Evolutionary conservation across 2,888 invertebrate genomes (phyloP).

Genomic region (Monopis laevigella): DNA sequence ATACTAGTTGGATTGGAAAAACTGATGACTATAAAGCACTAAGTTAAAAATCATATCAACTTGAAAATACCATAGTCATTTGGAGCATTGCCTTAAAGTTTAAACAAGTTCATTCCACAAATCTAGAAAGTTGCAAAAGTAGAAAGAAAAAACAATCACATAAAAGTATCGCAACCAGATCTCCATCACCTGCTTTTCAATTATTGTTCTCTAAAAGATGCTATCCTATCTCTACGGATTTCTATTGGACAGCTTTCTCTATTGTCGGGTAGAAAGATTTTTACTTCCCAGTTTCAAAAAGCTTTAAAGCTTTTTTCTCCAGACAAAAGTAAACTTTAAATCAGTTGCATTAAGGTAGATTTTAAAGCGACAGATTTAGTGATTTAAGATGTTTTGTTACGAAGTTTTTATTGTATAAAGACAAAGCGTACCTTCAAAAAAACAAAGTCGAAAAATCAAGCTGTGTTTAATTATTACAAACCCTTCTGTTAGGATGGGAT

Average conservation of each 20-base stretch:
- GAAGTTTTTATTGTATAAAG: conserved; percentile 1
- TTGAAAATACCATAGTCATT: too few species aligned
- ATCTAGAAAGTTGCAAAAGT: too few species aligned
- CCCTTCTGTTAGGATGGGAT: conserved; percentile 11
- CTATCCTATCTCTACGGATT: conserved; percentile 10
- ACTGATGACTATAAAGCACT: too few species aligned
- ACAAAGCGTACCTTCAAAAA: conserved; percentile 9
- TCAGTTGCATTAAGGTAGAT: not conserved
- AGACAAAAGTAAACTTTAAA: conserved; percentile 2
- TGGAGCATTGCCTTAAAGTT: too few species aligned
- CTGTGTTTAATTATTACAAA: conserved; percentile 10
- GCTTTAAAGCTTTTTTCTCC: not conserved
- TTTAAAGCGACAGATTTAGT: not conserved
- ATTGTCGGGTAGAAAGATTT: conserved; percentile 7
- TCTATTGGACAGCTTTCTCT: conserved; percentile 3
- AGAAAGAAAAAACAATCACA: conserved; percentile 9
- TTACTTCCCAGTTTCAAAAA: not conserved
- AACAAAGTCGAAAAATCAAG: conserved; percentile 12
- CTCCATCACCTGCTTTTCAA: conserved; percentile 9
- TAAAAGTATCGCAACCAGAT: conserved; percentile 4
- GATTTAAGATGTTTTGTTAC: not conserved
- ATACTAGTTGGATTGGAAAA: too few species aligned
- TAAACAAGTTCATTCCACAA: too few species aligned
- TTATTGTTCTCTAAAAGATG: conserved; percentile 10
- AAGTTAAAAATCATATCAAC: too few species aligned